phyloP scores from a whole-genome alignment of 2,113 vertebrate genomes.

The Etheostoma spectabile region DNA sequence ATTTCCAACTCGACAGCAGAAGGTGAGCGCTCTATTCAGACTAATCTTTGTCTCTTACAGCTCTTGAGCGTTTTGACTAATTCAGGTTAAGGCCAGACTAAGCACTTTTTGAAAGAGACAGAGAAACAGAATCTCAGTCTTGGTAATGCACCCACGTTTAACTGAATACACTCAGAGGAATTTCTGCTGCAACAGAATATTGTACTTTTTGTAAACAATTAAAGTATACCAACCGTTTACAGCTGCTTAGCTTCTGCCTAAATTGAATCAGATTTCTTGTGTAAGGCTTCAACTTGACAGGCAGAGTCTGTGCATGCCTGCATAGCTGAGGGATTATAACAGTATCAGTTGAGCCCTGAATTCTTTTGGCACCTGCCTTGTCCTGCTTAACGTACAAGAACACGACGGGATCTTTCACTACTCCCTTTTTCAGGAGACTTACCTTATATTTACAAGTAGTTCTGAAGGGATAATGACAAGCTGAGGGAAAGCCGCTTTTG shows the following conservation, averaged over 20 bases:
- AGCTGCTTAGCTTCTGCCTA: conserved; percentile 4
- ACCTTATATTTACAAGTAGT: conserved; percentile 24
- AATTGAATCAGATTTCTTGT: not conserved
- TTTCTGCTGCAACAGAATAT: not conserved
- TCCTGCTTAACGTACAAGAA: conserved; percentile 62
- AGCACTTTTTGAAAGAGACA: too few species aligned
- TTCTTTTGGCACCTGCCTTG: conserved; percentile 60
- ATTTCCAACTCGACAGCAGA: too few species aligned
- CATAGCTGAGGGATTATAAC: conserved; percentile 77
- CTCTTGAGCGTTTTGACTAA: too few species aligned
- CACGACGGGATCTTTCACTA: conserved; percentile 31
- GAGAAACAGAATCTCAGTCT: too few species aligned
- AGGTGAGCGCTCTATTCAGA: too few species aligned
- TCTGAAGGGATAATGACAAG: conserved; percentile 6
- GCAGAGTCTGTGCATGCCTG: conserved; percentile 69
- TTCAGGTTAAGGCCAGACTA: too few species aligned
- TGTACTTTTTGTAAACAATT: not conserved
- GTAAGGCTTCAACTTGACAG: conserved; percentile 54
- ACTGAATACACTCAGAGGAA: too few species aligned
- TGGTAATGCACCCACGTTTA: too few species aligned
- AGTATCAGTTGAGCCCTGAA: conserved; percentile 39
- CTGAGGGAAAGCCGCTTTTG: not conserved
- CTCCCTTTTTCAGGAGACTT: not conserved
- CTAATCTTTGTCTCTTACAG: too few species aligned
- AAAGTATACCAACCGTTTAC: rapidly evolving